Percentiles rank a stretch among this genome's conserved stretches.
These are phyloP conservation scores for Gari tellinella DNA, from an alignment of 2,888 invertebrate species.

Conservation along the genomic window DNA sequence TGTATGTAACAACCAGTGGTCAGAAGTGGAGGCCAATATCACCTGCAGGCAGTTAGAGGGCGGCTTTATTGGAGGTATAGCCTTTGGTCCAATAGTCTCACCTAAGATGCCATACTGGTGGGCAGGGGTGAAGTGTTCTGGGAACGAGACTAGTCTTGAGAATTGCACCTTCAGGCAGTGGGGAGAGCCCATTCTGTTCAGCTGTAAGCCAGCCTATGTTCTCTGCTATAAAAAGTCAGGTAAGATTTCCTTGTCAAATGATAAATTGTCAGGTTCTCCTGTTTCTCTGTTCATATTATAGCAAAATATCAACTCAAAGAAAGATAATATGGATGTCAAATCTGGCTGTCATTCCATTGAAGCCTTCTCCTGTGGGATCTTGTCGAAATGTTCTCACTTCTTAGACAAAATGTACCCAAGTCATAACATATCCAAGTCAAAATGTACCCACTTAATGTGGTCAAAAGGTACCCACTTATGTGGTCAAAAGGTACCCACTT, in stretches of 20 bases:
- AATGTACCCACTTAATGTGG: too few relatives aligned
- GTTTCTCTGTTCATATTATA: too few relatives aligned
- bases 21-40: conserved; percentile 88
- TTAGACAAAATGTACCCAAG: too few relatives aligned
- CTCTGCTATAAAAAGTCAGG: conserved; percentile 68
- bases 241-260: conserved; percentile 19
- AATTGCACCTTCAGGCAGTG: conserved; percentile 64
- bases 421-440: too few relatives aligned
- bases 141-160: conserved; percentile 68
- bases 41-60: conserved; percentile 70
- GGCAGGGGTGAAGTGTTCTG: conserved; percentile 85
- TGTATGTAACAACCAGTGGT: conserved; percentile 90
- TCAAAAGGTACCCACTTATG: too few relatives aligned
- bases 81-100: conserved; percentile 58
- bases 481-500: too few relatives aligned
- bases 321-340: too few relatives aligned
- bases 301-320: too few relatives aligned
- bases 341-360: too few relatives aligned
- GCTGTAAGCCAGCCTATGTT: conserved; percentile 63
- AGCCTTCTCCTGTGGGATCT: too few relatives aligned
- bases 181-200: conserved; percentile 61
- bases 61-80: conserved; percentile 68
- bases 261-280: too few relatives aligned
- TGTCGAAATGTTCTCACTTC: too few relatives aligned
- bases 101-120: conserved; percentile 74